A percentile compares a stretch with the other conserved stretches of the same genome.
Conservation (phyloP, 2,797 vertebrate genomes). For the Mormyrus hasselquistii region DNA sequence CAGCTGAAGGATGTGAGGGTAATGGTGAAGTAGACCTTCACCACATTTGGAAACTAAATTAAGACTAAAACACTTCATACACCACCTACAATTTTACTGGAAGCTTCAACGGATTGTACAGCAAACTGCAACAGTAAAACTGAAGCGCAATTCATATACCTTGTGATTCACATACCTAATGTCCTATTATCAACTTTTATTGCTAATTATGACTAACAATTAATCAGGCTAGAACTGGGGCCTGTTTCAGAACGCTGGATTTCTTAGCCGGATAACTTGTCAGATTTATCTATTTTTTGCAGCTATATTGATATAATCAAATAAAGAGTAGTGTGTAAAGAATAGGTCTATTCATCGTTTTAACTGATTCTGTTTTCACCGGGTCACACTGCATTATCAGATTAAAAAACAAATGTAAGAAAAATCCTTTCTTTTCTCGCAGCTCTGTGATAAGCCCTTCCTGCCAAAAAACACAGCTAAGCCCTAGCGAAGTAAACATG, state of each 20-base stretch:
- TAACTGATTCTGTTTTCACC: background rate
- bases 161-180: background rate
- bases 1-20: background rate
- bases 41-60: background rate
- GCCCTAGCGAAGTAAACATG: background rate
- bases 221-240: background rate
- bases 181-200: background rate
- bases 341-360: background rate
- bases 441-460: background rate
- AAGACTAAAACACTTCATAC: background rate
- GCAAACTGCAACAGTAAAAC: background rate
- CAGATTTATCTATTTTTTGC: too few relatives aligned
- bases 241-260: background rate
- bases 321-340: background rate
- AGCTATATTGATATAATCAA: background rate
- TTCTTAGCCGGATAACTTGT: too few relatives aligned
- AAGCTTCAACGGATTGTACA: background rate
- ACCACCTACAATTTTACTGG: background rate
- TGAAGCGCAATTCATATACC: background rate
- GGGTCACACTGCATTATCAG: background rate
- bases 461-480: background rate
- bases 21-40: background rate
- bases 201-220: background rate
- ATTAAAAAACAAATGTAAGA: background rate
- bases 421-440: background rate